These are phyloP conservation scores for Drosophila ezoana DNA, from an alignment of 2,888 invertebrate species.

Conservation along the genomic window DNA sequence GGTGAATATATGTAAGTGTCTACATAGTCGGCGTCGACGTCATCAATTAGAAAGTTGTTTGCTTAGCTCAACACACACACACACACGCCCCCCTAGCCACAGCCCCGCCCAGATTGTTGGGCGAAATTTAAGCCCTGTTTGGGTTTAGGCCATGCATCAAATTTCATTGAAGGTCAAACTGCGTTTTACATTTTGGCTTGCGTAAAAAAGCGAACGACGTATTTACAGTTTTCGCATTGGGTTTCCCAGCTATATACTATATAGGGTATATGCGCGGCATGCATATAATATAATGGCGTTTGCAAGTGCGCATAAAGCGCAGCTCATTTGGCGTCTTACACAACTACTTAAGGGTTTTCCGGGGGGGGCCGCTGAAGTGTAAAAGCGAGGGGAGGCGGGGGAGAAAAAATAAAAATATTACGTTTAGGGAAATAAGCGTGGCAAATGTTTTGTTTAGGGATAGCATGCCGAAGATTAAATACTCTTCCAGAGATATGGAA, in stretches of 20 bases:
- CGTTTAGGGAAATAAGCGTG: conserved; percentile 41
- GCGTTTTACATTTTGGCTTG: conserved; percentile 54
- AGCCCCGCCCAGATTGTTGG: neutral
- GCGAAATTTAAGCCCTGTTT: conserved; percentile 34
- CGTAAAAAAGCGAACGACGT: conserved; percentile 46
- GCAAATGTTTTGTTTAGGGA: neutral
- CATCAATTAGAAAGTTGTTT: conserved; percentile 69
- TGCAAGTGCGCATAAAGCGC: conserved; percentile 72
- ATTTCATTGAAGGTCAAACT: conserved; percentile 75
- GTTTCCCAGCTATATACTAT: conserved; percentile 37
- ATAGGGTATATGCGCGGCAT: neutral
- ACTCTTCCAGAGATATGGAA: too few relatives aligned
- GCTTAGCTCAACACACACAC: conserved; percentile 9
- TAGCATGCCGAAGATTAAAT: too few relatives aligned
- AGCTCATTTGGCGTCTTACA: conserved; percentile 70
- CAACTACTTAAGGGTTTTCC: conserved; percentile 30
- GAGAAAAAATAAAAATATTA: conserved; percentile 18
- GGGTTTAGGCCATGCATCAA: conserved; percentile 55
- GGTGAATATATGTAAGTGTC: conserved; percentile 20
- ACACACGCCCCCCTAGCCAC: neutral
- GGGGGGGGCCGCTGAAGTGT: conserved; percentile 6
- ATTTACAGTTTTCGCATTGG: conserved; percentile 60
- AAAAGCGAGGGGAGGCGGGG: conserved; percentile 5
- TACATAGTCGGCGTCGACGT: conserved; percentile 35
- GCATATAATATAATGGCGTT: conserved; percentile 13